phyloP scores from a whole-genome alignment of 2,797 vertebrate genomes.

The Onychomys leucogaster region DNA sequence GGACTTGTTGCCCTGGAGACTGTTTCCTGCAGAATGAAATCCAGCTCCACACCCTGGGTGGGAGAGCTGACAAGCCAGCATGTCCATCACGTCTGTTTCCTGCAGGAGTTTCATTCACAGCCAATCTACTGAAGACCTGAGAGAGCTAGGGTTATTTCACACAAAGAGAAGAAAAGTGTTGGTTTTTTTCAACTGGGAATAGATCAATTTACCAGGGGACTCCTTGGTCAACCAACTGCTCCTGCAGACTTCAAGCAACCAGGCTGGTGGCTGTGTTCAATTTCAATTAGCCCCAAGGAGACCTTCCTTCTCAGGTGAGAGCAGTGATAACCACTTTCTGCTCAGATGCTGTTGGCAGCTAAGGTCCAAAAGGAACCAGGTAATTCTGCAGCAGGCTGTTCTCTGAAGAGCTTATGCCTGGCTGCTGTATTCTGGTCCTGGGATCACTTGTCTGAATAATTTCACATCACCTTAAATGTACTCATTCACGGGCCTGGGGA shows the following conservation, averaged over 20 bases:
- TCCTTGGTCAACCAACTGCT: constrained; percentile 26
- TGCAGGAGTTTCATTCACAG: constrained; percentile 59
- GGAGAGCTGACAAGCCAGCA: not conserved
- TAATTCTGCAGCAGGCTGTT: not conserved
- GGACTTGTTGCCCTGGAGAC: constrained; percentile 13
- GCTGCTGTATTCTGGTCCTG: not conserved
- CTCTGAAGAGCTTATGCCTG: not conserved
- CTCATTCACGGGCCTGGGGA: not conserved
- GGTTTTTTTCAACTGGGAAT: constrained; percentile 58
- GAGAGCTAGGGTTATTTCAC: constrained; percentile 65
- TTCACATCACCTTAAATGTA: not conserved
- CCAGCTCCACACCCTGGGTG: not conserved
- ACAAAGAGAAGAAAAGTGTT: constrained; percentile 40
- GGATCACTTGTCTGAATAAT: not conserved
- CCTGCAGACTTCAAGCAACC: constrained; percentile 39
- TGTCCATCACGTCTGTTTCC: not conserved
- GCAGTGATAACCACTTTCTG: constrained; percentile 14
- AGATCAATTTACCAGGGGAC: constrained; percentile 61
- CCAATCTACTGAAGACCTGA: constrained; percentile 31
- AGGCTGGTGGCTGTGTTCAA: constrained; percentile 5
- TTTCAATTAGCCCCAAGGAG: constrained; percentile 71
- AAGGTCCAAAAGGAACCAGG: not conserved
- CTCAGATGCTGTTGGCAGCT: not conserved
- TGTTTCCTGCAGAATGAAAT: constrained; percentile 63
- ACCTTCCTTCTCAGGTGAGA: constrained; percentile 39